These are phyloP conservation scores for Danionella cerebrum DNA, from an alignment of 2,113 vertebrate genomes.

Conservation along the genomic window DNA sequence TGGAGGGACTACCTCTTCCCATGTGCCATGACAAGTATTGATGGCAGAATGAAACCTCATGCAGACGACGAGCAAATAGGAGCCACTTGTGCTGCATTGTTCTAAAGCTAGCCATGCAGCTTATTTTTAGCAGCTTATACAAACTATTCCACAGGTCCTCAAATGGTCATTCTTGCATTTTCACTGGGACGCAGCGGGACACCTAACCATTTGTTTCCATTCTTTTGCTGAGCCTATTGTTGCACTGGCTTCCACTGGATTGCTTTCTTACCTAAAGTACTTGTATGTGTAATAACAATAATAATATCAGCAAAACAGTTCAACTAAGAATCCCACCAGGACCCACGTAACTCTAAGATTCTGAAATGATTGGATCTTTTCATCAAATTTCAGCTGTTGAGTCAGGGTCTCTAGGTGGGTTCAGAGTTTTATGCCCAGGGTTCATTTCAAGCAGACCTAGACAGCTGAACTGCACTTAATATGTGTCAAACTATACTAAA, in stretches of 20 bases:
- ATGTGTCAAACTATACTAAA: neutral
- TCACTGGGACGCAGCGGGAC: neutral
- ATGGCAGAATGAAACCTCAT: slow-evolving; percentile 43
- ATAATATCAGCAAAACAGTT: neutral
- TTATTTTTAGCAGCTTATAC: slow-evolving; percentile 58
- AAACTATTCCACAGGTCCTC: slow-evolving; percentile 47
- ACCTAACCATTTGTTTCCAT: neutral
- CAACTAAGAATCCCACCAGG: neutral
- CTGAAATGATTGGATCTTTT: neutral
- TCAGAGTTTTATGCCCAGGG: neutral
- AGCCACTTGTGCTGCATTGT: slow-evolving; percentile 54
- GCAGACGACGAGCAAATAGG: slow-evolving; percentile 43
- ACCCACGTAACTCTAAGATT: neutral
- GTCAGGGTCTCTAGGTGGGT: neutral
- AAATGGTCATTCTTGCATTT: slow-evolving; percentile 40
- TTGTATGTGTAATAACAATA: neutral
- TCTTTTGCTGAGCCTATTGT: no score
- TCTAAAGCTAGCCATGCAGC: slow-evolving; percentile 42
- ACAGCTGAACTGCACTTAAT: neutral
- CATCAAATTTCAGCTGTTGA: neutral
- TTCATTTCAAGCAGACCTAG: neutral
- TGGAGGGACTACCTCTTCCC: slow-evolving; percentile 15
- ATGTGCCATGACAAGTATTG: slow-evolving; percentile 40
- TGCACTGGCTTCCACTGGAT: no score
- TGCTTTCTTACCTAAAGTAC: no score